Conservation (phyloP, 2,888 invertebrate genomes). For the Plebejus melissa region DNA sequence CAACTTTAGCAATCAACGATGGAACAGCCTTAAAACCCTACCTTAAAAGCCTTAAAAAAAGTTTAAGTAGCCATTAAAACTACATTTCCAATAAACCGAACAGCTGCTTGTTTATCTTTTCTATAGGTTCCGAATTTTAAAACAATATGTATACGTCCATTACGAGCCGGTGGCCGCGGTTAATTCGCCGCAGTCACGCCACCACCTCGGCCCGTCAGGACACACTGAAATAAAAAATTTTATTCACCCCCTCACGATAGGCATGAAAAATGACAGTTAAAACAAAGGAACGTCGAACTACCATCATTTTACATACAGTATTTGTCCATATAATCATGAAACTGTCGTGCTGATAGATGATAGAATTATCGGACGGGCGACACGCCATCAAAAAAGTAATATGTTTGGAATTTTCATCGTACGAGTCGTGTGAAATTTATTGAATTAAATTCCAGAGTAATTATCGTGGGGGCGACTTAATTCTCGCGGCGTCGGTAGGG, state of each 20-base stretch:
- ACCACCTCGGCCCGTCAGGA: slow-evolving; percentile 4
- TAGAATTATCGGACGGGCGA: not conserved
- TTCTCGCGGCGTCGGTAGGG: slow-evolving; percentile 34
- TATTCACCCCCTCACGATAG: slow-evolving; percentile 24
- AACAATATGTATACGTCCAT: slow-evolving; percentile 23
- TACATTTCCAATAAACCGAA: slow-evolving; percentile 10
- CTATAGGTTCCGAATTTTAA: not conserved
- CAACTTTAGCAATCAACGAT: not conserved
- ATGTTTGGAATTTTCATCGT: slow-evolving; percentile 32
- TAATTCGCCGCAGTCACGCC: slow-evolving; percentile 22
- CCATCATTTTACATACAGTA: not conserved
- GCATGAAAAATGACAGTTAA: slow-evolving; percentile 20
- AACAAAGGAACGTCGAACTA: slow-evolving; percentile 18
- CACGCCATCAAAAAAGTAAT: slow-evolving; percentile 25
- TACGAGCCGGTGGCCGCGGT: slow-evolving; percentile 13
- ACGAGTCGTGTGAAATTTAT: slow-evolving; percentile 37
- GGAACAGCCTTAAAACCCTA: not conserved
- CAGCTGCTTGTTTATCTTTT: not conserved
- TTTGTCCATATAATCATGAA: slow-evolving; percentile 1
- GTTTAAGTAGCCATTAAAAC: slow-evolving; percentile 3
- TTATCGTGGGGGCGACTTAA: slow-evolving; percentile 35
- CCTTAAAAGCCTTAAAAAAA: not conserved
- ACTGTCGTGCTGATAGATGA: slow-evolving; percentile 9
- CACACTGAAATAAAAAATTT: slow-evolving; percentile 15
- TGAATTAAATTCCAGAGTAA: slow-evolving; percentile 39